These are phyloP conservation scores for Martes martes DNA, from an alignment of 2,113 vertebrate species.

Conservation along the genomic window DNA sequence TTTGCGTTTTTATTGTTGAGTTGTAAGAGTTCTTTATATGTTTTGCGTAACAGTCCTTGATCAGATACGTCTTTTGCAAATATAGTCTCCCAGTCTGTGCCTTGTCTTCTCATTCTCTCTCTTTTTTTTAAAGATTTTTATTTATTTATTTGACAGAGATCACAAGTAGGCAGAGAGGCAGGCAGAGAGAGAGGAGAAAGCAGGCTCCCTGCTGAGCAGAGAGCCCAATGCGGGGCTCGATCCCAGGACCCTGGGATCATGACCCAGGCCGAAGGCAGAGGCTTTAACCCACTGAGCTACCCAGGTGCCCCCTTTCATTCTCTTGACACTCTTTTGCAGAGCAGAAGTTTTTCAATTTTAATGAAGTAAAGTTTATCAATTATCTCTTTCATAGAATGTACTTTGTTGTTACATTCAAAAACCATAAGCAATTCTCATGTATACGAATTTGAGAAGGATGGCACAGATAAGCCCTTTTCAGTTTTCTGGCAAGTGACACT, in stretches of 20 bases:
- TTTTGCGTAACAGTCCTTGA: not conserved
- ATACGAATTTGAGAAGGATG: not conserved
- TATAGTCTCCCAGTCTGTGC: not conserved
- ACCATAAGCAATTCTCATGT: not conserved
- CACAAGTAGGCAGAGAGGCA: too few species aligned
- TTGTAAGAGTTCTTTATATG: not conserved
- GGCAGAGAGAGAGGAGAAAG: too few species aligned
- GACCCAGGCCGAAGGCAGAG: too few species aligned
- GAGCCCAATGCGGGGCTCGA: too few species aligned
- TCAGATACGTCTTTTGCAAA: not conserved
- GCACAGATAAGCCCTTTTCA: not conserved
- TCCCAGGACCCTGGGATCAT: too few species aligned
- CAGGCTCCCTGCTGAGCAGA: too few species aligned
- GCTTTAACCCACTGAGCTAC: too few species aligned
- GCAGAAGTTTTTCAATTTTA: not conserved
- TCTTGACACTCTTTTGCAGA: not conserved
- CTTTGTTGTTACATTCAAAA: not conserved
- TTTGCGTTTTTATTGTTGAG: not conserved
- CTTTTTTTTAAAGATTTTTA: too few species aligned
- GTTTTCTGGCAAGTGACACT: not conserved
- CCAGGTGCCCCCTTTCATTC: not conserved
- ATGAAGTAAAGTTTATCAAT: not conserved
- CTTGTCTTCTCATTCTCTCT: not conserved
- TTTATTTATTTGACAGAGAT: too few species aligned
- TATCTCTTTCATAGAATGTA: not conserved